Conservation (phyloP, 2,888 invertebrate species). For the Parochlus steinenii region DNA sequence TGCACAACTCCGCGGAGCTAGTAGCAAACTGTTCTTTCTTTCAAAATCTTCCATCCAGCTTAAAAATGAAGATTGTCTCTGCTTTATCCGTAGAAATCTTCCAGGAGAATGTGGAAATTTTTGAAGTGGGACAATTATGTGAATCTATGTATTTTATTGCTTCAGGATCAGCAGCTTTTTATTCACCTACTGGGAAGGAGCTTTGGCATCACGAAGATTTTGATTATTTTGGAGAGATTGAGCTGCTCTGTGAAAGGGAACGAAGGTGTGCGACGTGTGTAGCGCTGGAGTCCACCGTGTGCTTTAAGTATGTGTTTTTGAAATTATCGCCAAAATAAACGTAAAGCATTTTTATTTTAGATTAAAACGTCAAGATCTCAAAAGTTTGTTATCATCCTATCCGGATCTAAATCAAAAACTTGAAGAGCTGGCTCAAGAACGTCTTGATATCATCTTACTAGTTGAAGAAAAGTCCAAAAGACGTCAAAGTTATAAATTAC, state of each 20-base stretch:
- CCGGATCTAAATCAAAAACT: conserved; percentile 10
- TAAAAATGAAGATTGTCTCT: conserved; percentile 24
- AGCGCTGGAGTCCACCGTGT: conserved; percentile 10
- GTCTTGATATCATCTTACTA: conserved; percentile 7
- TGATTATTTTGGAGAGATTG: conserved; percentile 20
- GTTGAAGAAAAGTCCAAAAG: too few species aligned
- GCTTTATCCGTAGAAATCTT: conserved; percentile 25
- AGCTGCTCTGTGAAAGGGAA: conserved; percentile 18
- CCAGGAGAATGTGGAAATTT: conserved; percentile 28
- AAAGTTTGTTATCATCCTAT: conserved; percentile 4
- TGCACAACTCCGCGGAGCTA: conserved; percentile 27
- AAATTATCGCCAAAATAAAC: too few species aligned
- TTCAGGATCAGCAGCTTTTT: conserved; percentile 28
- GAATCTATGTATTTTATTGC: conserved; percentile 31
- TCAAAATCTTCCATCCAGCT: conserved; percentile 23
- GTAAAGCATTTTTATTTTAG: too few species aligned
- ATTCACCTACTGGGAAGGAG: conserved; percentile 24
- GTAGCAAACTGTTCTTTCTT: conserved; percentile 30
- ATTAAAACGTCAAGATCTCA: conserved; percentile 6
- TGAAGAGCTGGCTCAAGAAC: conserved; percentile 5
- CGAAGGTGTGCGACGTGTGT: conserved; percentile 1
- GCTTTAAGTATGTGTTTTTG: conserved; percentile 8
- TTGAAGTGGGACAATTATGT: conserved; percentile 24
- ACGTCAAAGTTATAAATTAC: too few species aligned
- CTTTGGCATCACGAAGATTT: conserved; percentile 25